Evolutionary conservation across 1,140 invertebrate genomes (phyloP).

Genomic region (Bombus impatiens): DNA sequence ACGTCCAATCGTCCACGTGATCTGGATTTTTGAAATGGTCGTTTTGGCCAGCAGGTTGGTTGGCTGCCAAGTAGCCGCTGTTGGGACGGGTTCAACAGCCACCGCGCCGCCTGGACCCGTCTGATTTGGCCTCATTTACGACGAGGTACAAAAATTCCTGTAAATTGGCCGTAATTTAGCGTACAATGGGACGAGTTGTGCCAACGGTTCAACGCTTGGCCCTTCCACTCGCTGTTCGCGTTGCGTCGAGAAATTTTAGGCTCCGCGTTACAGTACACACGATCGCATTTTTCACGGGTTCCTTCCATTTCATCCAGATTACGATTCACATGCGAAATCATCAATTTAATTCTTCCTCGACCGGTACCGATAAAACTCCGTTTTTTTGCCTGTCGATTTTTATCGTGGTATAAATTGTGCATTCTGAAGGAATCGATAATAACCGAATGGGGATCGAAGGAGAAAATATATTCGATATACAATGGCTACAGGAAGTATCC

Average conservation of each 20-base stretch:
- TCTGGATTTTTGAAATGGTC: slow-evolving; percentile 68
- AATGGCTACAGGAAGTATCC: no score
- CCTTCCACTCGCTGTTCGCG: slow-evolving; percentile 9
- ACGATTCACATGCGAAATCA: not conserved
- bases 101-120: slow-evolving; percentile 57
- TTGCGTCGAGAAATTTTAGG: slow-evolving; percentile 33
- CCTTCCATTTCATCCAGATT: not conserved
- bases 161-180: slow-evolving; percentile 75
- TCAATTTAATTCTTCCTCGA: no score
- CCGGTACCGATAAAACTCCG: not conserved
- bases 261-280: not conserved
- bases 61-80: slow-evolving; percentile 68
- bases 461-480: not conserved
- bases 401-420: not conserved
- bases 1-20: slow-evolving; percentile 61
- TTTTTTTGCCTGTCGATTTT: not conserved
- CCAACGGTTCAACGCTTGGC: slow-evolving; percentile 33
- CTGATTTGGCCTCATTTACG: slow-evolving; percentile 75
- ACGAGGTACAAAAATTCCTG: slow-evolving; percentile 70
- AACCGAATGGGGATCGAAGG: not conserved
- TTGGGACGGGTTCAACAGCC: slow-evolving; percentile 71
- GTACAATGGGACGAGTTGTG: slow-evolving; percentile 68
- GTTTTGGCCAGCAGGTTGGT: slow-evolving; percentile 60
- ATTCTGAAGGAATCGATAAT: not conserved
- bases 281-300: not conserved